Evolutionary conservation across 2,113 vertebrate species (phyloP), one percentile per base, ranked within the genome.

Genomic region (Meriones unguiculatus): DNA sequence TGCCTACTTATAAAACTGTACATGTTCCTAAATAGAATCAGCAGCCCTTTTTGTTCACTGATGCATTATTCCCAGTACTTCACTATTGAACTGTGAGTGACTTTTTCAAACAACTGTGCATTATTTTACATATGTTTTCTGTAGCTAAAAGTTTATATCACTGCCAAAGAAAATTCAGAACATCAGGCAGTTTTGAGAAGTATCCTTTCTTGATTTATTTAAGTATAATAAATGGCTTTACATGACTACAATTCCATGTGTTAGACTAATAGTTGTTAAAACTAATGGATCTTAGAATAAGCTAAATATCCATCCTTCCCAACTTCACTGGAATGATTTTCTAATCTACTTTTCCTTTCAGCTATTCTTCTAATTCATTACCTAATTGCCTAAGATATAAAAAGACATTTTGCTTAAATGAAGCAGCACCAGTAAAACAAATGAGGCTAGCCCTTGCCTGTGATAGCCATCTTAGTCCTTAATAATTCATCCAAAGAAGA

Each of bases 381-480:
- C 90, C 95, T 96, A 97, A 97, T 96, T 97, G 87, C 69, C 93
- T 97, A 94, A 73, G 78, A 89, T 87, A 96, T 96, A 96, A 97
- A 97, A 90, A 97, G 69, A 72, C 62, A 96, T 93, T 97, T 96
- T 89, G 70, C 90, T 85, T 93, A 97, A 97, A 97, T 85, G 94
- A 94, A 94, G 69, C 50, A 94, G 69, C 54, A 95, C 95, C 95
- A 95, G 67, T 97, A 94, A 97, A 96, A 97, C n/a, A 97, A 98
- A 97, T 97, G 95, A 96, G 82, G 91, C 91, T 95, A 94, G 73
- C 95, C 87, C 89, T 91, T 96, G 77, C 95, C 93, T 96, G 67
- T 91, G 76, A 78, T 96, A 96, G 72, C 15, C 64, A 78, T 87
- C 93, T 67, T 81, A 69, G 87, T 46, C 59, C 87, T 92, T 88